Conservation (phyloP, 92 coral and sea anemone genomes). For the Diadumene lineata region DNA sequence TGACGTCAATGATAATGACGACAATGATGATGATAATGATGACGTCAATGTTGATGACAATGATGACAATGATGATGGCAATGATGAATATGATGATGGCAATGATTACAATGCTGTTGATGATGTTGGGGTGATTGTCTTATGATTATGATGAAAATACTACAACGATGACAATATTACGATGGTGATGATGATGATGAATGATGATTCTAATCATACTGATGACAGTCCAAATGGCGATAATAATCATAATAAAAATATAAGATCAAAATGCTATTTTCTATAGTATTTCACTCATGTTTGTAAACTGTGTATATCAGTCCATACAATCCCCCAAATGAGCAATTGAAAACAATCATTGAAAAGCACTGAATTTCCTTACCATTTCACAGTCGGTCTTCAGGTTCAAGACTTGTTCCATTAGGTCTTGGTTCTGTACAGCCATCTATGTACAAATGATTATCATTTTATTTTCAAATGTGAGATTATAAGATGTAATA, state of each 20-base stretch:
- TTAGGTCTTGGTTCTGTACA: conserved; percentile 71
- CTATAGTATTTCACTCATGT: not conserved
- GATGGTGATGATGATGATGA: no score
- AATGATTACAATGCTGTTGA: no score
- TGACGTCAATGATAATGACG: not conserved
- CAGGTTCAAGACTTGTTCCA: conserved; percentile 74
- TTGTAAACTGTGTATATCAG: not conserved
- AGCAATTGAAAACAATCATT: no score
- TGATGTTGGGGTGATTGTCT: no score
- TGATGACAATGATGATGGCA: no score
- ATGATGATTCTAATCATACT: not conserved
- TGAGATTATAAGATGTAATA: no score
- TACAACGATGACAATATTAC: no score
- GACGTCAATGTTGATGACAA: no score
- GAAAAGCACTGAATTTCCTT: no score
- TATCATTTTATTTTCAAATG: no score
- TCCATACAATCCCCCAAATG: not conserved
- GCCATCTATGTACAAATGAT: conserved; percentile 79
- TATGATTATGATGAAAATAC: no score
- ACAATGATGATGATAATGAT: not conserved
- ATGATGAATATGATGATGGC: no score
- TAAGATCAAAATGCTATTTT: not conserved
- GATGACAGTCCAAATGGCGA: not conserved
- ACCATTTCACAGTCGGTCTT: conserved; percentile 78
- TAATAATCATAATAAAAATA: not conserved